A percentile compares a stretch with the other conserved stretches of the same genome.
Evolutionary conservation across 64 coral and sea anemone species (phyloP).

Genomic region (Acropora yongei): DNA sequence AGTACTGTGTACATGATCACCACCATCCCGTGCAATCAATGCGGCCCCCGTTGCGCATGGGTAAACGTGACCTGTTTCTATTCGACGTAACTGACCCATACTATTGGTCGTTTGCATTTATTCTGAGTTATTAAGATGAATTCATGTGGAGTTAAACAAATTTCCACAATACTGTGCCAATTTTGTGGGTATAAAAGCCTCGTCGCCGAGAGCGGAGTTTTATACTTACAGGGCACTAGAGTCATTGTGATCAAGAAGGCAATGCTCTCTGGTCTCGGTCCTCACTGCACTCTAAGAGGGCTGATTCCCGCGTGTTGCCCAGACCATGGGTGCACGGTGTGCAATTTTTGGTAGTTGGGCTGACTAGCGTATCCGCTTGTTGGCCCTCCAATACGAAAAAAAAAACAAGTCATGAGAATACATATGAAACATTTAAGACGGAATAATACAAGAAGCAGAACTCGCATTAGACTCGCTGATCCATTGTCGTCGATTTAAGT

Average conservation of each 20-base stretch:
- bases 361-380: slow-evolving; percentile 91
- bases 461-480: no score
- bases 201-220: not conserved
- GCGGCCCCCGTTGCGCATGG: not conserved
- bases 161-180: slow-evolving; percentile 58
- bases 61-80: not conserved
- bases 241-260: slow-evolving; percentile 93
- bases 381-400: slow-evolving; percentile 18
- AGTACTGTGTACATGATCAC: not conserved
- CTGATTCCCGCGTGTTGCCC: slow-evolving; percentile 91
- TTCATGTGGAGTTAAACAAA: slow-evolving; percentile 20
- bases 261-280: slow-evolving; percentile 76
- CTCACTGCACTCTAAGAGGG: slow-evolving; percentile 71
- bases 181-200: slow-evolving; percentile 73
- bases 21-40: not conserved
- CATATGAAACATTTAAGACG: no score
- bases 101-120: slow-evolving; percentile 20
- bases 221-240: slow-evolving; percentile 97
- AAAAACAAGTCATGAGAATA: no score
- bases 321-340: slow-evolving; percentile 91
- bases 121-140: not conserved
- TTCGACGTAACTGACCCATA: not conserved
- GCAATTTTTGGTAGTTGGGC: slow-evolving; percentile 94
- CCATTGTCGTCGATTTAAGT: no score
- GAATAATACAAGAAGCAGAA: no score